Percentiles rank a stretch among this genome's conserved stretches.
These are phyloP conservation scores for Carassius gibelio DNA, from an alignment of 2,113 vertebrate species.

Conservation along the genomic window DNA sequence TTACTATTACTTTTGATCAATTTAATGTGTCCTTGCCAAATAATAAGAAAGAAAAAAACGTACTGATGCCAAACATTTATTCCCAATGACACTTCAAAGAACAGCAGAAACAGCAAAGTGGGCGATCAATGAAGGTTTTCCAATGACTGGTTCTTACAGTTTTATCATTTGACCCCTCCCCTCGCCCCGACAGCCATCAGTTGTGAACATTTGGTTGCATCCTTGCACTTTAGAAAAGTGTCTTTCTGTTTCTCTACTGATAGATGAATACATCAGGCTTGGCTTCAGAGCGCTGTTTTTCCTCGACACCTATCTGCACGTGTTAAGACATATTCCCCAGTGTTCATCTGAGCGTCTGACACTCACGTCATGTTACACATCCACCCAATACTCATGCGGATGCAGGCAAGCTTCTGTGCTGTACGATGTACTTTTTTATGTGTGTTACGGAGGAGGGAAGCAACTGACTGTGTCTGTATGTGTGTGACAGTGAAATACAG, in stretches of 20 bases:
- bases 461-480: constrained; percentile 32
- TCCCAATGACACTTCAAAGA: background rate
- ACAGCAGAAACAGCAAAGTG: background rate
- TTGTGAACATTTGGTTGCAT: background rate
- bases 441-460: constrained; percentile 29
- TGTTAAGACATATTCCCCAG: constrained; percentile 1
- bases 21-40: background rate
- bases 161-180: background rate
- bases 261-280: background rate
- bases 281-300: background rate
- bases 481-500: constrained; percentile 63
- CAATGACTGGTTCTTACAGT: background rate
- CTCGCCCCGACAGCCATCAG: background rate
- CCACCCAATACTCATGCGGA: background rate
- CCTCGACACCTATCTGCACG: background rate
- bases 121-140: background rate
- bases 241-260: background rate
- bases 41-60: too few relatives aligned
- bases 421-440: constrained; percentile 17
- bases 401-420: background rate
- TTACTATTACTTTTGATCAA: background rate
- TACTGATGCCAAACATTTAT: too few relatives aligned
- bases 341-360: constrained; percentile 14
- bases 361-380: constrained; percentile 1
- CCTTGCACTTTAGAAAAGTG: background rate